A percentile compares a stretch with the other conserved stretches of the same genome.
These are phyloP conservation scores for Gandaritis pyraliata DNA, from an alignment of 2,888 invertebrate genomes.

Conservation along the genomic window DNA sequence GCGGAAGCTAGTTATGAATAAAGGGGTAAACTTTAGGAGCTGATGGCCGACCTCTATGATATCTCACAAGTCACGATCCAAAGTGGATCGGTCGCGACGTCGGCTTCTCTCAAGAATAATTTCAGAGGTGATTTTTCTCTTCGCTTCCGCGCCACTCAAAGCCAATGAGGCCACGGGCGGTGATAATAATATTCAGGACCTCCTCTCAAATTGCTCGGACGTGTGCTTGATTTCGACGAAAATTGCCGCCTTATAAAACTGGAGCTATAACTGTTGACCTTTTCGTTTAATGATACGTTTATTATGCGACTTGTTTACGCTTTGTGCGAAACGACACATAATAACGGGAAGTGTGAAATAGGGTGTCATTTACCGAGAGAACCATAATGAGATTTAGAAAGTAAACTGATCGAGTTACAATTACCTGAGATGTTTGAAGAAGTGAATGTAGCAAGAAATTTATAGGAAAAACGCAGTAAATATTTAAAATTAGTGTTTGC, in stretches of 20 bases:
- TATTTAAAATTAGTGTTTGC: constrained; percentile 57
- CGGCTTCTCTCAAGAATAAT: constrained; percentile 52
- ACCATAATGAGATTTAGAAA: constrained; percentile 5
- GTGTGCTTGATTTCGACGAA: constrained; percentile 62
- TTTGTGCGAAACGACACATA: constrained; percentile 34
- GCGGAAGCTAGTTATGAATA: not conserved
- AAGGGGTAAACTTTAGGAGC: not conserved
- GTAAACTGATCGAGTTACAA: not conserved
- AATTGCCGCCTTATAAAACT: constrained; percentile 61
- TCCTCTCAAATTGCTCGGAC: constrained; percentile 67
- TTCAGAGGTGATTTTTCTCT: constrained; percentile 58
- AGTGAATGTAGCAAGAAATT: not conserved
- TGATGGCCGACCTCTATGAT: constrained; percentile 2
- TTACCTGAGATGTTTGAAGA: not conserved
- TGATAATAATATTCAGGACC: constrained; percentile 67
- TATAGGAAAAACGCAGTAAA: constrained; percentile 9
- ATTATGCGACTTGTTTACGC: constrained; percentile 43
- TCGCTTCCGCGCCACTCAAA: constrained; percentile 58
- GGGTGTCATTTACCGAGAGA: constrained; percentile 22
- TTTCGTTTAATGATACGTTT: constrained; percentile 55
- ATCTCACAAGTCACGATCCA: constrained; percentile 34
- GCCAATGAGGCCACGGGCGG: constrained; percentile 54
- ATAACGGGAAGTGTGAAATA: constrained; percentile 42
- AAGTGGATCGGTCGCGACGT: constrained; percentile 39
- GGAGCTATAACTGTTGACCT: constrained; percentile 63